Evolutionary conservation across 2,113 vertebrate genomes (phyloP).

Genomic region (Ochotona princeps): DNA sequence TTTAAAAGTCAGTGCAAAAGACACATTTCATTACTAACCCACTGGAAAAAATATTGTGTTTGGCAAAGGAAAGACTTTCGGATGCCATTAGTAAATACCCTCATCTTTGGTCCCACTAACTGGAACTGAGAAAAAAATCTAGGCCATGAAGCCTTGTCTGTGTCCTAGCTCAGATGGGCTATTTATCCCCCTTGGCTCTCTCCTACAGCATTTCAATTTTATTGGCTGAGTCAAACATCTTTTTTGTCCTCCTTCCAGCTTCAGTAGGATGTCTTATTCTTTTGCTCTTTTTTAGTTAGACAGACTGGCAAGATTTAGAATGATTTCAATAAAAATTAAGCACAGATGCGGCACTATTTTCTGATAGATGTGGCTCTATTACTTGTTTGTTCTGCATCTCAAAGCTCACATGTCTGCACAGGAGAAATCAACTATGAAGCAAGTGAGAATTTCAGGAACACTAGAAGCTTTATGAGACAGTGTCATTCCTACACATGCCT

Average conservation of each 20-base stretch:
- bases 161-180: slow-evolving; percentile 47
- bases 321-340: slow-evolving; percentile 63
- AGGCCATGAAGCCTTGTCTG: slow-evolving; percentile 25
- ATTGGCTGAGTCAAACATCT: slow-evolving; percentile 57
- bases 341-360: slow-evolving; percentile 43
- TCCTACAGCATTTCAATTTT: slow-evolving; percentile 40
- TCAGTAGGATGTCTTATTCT: slow-evolving; percentile 64
- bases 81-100: slow-evolving; percentile 62
- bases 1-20: slow-evolving; percentile 53
- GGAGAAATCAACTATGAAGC: slow-evolving; percentile 31
- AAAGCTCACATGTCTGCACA: slow-evolving; percentile 6
- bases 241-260: slow-evolving; percentile 62
- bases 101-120: slow-evolving; percentile 55
- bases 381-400: slow-evolving; percentile 1
- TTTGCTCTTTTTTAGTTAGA: slow-evolving; percentile 38
- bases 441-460: background rate
- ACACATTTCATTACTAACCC: slow-evolving; percentile 58
- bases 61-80: slow-evolving; percentile 55
- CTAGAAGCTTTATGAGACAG: background rate
- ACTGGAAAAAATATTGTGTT: slow-evolving; percentile 65
- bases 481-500: background rate
- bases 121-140: slow-evolving; percentile 47
- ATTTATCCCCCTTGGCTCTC: slow-evolving; percentile 63
- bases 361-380: slow-evolving; percentile 34
- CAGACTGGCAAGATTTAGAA: slow-evolving; percentile 44